phyloP scores from a whole-genome alignment of 1,140 invertebrate genomes.

The Parapsyche elsis region DNA sequence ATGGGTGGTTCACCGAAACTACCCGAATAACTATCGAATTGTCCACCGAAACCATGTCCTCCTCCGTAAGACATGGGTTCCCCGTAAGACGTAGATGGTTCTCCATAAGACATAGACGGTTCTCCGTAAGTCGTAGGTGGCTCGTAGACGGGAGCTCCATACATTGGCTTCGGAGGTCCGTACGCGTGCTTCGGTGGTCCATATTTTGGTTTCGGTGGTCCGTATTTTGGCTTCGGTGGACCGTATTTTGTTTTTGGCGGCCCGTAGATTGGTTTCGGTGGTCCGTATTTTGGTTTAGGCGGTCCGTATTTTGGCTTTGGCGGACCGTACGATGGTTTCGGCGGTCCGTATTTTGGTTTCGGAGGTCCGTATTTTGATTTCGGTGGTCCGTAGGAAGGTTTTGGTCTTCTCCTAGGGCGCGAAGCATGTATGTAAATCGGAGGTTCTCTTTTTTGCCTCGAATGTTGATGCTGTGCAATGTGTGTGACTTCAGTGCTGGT shows the following conservation, averaged over 20 bases:
- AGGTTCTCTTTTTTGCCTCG: slow-evolving; percentile 49
- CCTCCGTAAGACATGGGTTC: slow-evolving; percentile 39
- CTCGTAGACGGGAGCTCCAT: neutral
- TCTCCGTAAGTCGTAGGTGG: slow-evolving; percentile 44
- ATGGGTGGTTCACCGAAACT: slow-evolving; percentile 49
- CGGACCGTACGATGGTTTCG: slow-evolving; percentile 57
- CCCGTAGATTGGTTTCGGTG: slow-evolving; percentile 49
- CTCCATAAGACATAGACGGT: slow-evolving; percentile 38
- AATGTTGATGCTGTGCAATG: neutral
- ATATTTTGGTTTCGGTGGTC: slow-evolving; percentile 48
- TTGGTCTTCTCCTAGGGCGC: slow-evolving; percentile 51
- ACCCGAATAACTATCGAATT: slow-evolving; percentile 29
- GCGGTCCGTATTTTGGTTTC: slow-evolving; percentile 56
- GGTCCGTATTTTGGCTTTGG: slow-evolving; percentile 56
- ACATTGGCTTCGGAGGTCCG: slow-evolving; percentile 50
- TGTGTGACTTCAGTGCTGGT: slow-evolving; percentile 4
- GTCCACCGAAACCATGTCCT: slow-evolving; percentile 48
- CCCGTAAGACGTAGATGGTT: slow-evolving; percentile 38
- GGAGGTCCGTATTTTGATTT: slow-evolving; percentile 50
- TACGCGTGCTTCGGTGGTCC: slow-evolving; percentile 53
- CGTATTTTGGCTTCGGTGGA: slow-evolving; percentile 52
- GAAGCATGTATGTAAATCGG: slow-evolving; percentile 43
- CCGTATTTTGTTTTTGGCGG: slow-evolving; percentile 52
- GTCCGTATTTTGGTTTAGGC: slow-evolving; percentile 52
- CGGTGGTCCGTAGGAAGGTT: slow-evolving; percentile 56